Evolutionary conservation across 2,797 vertebrate genomes (phyloP).

Genomic region (Oreortyx pictus): DNA sequence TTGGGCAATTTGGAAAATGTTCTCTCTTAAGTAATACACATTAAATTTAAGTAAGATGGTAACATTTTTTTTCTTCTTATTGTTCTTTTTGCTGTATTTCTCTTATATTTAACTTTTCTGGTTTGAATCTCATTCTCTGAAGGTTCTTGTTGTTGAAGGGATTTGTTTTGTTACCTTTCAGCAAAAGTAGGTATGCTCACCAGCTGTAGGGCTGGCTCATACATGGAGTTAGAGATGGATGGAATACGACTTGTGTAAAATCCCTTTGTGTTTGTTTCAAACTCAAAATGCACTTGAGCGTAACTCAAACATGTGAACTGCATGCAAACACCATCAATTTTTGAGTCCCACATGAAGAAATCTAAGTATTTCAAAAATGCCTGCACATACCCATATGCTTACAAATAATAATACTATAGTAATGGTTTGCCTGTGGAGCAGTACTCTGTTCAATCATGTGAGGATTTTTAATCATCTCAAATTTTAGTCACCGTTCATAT

Average conservation of each 20-base stretch:
- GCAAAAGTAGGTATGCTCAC: background rate
- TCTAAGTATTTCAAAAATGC: background rate
- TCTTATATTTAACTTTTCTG: constrained; percentile 21
- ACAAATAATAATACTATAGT: background rate
- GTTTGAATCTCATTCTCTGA: constrained; percentile 4
- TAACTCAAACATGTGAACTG: background rate
- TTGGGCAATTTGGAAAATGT: background rate
- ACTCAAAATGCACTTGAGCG: background rate
- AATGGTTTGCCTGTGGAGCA: background rate
- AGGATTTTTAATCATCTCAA: background rate
- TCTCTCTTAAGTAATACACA: background rate
- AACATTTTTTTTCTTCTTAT: background rate
- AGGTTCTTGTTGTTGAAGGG: background rate
- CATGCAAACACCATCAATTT: background rate
- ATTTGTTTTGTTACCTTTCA: constrained; percentile 46
- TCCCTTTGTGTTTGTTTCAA: background rate
- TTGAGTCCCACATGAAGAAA: background rate
- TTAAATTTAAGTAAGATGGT: constrained; percentile 7
- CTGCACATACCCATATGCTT: background rate
- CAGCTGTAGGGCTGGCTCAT: constrained; percentile 3
- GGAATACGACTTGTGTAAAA: constrained; percentile 12
- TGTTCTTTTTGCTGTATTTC: constrained; percentile 14
- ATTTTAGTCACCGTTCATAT: constrained; percentile 1
- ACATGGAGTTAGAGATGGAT: background rate
- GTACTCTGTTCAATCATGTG: background rate